These are phyloP conservation scores for Salmo trutta DNA, from an alignment of 2,797 vertebrate species.

Conservation along the genomic window DNA sequence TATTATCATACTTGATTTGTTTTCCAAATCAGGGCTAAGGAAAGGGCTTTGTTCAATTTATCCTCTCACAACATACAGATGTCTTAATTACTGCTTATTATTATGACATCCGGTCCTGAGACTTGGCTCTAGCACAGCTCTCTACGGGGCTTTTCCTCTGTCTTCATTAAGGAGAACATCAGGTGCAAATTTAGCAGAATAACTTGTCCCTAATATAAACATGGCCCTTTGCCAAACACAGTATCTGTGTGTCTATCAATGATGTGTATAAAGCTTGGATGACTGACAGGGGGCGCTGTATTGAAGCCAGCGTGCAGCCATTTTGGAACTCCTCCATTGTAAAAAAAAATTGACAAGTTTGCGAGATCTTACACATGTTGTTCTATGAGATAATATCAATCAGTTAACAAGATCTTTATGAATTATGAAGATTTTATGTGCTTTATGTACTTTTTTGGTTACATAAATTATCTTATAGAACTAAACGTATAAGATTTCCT, in stretches of 20 bases:
- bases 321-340: no score
- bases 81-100: slow-evolving; percentile 28
- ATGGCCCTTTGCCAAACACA: slow-evolving; percentile 68
- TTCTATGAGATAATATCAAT: no score
- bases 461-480: no score
- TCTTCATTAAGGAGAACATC: slow-evolving; percentile 80
- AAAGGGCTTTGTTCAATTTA: not conserved
- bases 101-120: slow-evolving; percentile 66
- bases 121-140: slow-evolving; percentile 42
- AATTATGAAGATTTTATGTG: no score
- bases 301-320: not conserved
- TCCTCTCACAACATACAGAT: not conserved
- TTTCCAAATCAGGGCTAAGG: not conserved
- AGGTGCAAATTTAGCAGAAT: slow-evolving; percentile 78
- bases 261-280: not conserved
- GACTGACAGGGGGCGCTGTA: no score
- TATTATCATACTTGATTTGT: not conserved
- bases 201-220: slow-evolving; percentile 62
- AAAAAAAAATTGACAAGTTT: no score
- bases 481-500: no score
- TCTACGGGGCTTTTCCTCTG: slow-evolving; percentile 62
- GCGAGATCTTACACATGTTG: no score
- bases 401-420: no score
- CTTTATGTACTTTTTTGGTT: no score
- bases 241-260: slow-evolving; percentile 32